These are phyloP conservation scores for Bos javanicus DNA, from an alignment of 2,113 vertebrate genomes.

Conservation along the genomic window DNA sequence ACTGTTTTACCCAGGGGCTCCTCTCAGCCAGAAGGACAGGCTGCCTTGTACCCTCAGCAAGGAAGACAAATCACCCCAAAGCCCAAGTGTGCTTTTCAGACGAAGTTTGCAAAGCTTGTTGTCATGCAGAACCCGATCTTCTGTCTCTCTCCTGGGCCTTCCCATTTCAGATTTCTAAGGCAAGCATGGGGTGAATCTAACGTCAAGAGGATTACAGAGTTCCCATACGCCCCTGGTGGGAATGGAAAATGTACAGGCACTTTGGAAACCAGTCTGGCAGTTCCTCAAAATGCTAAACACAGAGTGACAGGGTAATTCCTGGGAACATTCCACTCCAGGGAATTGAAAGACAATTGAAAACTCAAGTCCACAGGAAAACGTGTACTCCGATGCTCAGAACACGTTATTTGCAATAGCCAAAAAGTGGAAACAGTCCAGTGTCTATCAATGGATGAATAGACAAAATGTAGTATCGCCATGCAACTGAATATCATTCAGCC, in stretches of 20 bases:
- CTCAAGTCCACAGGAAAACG: not conserved
- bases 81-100: not conserved
- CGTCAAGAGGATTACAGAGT: not conserved
- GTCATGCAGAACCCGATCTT: not conserved
- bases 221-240: fast-evolving
- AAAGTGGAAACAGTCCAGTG: not conserved
- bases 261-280: not conserved
- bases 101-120: not conserved
- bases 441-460: not conserved
- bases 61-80: not conserved
- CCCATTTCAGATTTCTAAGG: not conserved
- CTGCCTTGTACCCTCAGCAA: not conserved
- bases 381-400: too few species aligned
- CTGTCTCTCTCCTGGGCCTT: not conserved
- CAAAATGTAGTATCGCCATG: fast-evolving
- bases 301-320: not conserved
- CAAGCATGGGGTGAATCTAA: not conserved
- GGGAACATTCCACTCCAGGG: not conserved
- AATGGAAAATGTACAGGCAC: not conserved
- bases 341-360: not conserved
- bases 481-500: not conserved
- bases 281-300: not conserved
- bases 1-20: fast-evolving
- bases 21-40: not conserved
- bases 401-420: not conserved